Conservation (phyloP, 2,888 invertebrate genomes). For the Nemurella pictetii region DNA sequence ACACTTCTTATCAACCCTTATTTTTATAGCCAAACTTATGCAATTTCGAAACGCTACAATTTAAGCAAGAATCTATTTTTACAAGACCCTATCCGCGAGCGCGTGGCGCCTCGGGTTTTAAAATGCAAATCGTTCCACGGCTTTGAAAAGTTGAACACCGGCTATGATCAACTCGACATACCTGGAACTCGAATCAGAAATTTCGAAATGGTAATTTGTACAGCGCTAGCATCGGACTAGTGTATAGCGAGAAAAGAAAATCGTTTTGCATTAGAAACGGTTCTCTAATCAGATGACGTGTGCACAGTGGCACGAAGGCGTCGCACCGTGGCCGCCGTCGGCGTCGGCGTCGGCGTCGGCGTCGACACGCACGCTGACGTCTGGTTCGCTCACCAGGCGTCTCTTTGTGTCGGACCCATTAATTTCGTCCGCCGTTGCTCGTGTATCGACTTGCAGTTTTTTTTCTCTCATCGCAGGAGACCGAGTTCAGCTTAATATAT, state of each 20-base stretch:
- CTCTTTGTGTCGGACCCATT: neutral
- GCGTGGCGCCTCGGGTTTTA: neutral
- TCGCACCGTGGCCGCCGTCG: neutral
- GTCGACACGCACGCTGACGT: conserved; percentile 4
- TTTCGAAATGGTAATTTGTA: neutral
- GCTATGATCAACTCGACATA: neutral
- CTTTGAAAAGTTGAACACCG: neutral
- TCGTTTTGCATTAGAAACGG: conserved; percentile 28
- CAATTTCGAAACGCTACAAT: neutral
- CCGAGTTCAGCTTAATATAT: too few species aligned
- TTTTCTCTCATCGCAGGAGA: too few species aligned
- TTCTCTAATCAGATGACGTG: conserved; percentile 21
- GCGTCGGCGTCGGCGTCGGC: neutral
- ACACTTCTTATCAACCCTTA: neutral
- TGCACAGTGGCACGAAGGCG: neutral
- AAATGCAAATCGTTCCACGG: neutral
- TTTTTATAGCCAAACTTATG: neutral
- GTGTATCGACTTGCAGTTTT: neutral
- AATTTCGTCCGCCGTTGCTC: too few species aligned
- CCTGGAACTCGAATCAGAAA: neutral
- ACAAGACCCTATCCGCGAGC: neutral
- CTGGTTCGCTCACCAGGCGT: neutral
- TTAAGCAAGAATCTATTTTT: neutral
- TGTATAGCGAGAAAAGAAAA: neutral
- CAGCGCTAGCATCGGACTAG: neutral